Evolutionary conservation across 2,113 vertebrate species (phyloP).

Genomic region (Bos javanicus): DNA sequence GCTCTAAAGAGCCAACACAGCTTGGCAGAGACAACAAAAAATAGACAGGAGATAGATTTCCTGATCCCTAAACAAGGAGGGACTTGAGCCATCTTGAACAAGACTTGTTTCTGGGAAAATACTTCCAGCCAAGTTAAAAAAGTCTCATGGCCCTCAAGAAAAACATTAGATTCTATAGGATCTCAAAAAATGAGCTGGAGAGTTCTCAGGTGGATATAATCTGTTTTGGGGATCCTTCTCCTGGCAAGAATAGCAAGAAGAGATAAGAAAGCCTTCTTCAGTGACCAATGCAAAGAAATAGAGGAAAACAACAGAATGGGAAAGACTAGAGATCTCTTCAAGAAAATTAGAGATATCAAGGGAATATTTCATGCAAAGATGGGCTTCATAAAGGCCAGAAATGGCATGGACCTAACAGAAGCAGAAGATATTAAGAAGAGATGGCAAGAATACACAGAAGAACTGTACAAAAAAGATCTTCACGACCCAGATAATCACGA

Average conservation of each 20-base stretch:
- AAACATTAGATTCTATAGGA: not conserved
- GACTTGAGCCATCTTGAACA: not conserved
- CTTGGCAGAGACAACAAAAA: not conserved
- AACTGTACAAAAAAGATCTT: too few species aligned
- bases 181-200: not conserved
- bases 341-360: too few species aligned
- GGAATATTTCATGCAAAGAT: too few species aligned
- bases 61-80: not conserved
- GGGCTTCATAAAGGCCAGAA: too few species aligned
- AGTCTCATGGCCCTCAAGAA: not conserved
- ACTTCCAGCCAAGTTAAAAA: not conserved
- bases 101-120: not conserved
- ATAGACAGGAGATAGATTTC: not conserved
- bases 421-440: too few species aligned
- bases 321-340: too few species aligned
- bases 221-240: not conserved
- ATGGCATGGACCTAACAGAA: too few species aligned
- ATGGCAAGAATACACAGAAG: too few species aligned
- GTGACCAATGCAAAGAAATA: too few species aligned
- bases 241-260: not conserved
- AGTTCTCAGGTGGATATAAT: not conserved
- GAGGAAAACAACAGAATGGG: too few species aligned
- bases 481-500: too few species aligned
- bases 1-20: not conserved
- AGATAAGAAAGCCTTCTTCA: too few species aligned